These are phyloP conservation scores for Mionectes olivaceus DNA, from an alignment of 2,797 vertebrate species.

Conservation along the genomic window DNA sequence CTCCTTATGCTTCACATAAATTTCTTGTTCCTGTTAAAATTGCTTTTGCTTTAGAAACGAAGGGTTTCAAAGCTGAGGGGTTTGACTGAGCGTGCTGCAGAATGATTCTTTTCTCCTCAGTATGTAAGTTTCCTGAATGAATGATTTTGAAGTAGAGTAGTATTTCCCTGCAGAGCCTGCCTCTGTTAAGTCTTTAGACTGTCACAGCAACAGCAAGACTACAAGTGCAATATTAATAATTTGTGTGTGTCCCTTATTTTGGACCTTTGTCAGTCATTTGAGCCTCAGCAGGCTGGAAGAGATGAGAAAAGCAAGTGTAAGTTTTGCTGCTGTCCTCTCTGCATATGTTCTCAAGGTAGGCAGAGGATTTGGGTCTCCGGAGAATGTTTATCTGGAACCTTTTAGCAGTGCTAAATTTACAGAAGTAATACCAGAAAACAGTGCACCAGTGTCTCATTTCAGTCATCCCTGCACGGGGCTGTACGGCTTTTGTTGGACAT, in stretches of 20 bases:
- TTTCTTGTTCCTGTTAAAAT: conserved; percentile 43
- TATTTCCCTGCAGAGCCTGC: conserved; percentile 35
- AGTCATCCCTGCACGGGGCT: neutral
- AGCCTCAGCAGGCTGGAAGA: conserved; percentile 11
- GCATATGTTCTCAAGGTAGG: conserved; percentile 20
- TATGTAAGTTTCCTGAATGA: conserved; percentile 50
- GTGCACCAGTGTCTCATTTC: conserved; percentile 28
- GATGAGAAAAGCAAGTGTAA: neutral
- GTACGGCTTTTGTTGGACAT: neutral
- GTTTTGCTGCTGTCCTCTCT: conserved; percentile 35
- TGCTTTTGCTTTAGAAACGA: conserved; percentile 25
- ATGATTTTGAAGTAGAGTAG: conserved; percentile 37
- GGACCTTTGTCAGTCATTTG: conserved; percentile 52
- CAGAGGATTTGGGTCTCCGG: conserved; percentile 24
- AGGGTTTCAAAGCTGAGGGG: conserved; percentile 21
- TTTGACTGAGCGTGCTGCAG: conserved; percentile 8
- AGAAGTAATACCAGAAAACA: conserved; percentile 55
- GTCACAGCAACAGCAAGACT: conserved; percentile 17
- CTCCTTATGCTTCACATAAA: neutral
- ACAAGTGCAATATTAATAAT: conserved; percentile 32
- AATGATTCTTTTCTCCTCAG: conserved; percentile 26
- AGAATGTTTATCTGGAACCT: conserved; percentile 29
- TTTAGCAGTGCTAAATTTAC: conserved; percentile 46
- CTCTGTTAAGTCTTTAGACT: conserved; percentile 31
- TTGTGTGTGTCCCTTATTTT: conserved; percentile 29